Conservation (phyloP, 2,113 vertebrate species). For the Chrysochloris asiatica region DNA sequence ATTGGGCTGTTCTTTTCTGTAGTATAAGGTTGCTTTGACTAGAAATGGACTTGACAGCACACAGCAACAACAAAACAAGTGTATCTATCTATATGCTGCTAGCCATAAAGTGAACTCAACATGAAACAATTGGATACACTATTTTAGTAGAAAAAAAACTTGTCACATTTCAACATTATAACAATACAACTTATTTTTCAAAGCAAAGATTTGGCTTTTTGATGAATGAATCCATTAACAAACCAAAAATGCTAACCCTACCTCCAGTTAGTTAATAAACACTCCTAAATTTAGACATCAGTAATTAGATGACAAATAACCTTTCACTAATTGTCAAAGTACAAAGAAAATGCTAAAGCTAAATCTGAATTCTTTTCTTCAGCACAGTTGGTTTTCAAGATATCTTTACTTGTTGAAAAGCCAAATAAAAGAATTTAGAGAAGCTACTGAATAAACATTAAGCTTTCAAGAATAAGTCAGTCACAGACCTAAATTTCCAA, state of each 20-base stretch:
- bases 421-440: neutral
- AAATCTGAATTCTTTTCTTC: neutral
- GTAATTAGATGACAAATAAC: constrained; percentile 20
- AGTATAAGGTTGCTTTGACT: neutral
- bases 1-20: neutral
- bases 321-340: neutral
- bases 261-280: neutral
- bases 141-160: constrained; percentile 22
- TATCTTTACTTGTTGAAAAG: neutral
- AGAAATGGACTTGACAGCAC: neutral
- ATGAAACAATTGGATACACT: neutral
- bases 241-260: neutral
- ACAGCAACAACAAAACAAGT: no score
- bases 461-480: neutral
- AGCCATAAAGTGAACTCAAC: neutral
- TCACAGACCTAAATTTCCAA: neutral
- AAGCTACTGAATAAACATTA: constrained; percentile 14
- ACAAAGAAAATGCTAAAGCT: neutral
- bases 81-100: neutral
- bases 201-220: neutral
- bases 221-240: neutral
- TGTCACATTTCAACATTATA: neutral
- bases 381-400: no score
- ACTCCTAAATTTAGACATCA: neutral
- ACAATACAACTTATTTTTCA: neutral